Conservation (phyloP, 2,888 invertebrate genomes). For the Drosophila longiperda region DNA sequence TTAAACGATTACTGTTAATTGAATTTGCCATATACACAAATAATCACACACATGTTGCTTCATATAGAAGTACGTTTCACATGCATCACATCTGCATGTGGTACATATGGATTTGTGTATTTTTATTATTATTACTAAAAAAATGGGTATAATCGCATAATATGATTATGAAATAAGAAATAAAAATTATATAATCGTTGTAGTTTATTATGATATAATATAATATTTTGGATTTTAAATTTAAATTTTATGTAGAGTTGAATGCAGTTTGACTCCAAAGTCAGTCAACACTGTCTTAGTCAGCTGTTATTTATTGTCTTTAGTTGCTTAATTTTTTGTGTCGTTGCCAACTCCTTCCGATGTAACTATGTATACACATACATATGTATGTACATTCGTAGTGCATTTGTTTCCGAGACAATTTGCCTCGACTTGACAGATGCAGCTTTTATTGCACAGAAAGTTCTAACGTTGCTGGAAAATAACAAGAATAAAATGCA, state of each 20-base stretch:
- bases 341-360: conserved; percentile 27
- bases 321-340: conserved; percentile 15
- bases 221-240: background rate
- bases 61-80: background rate
- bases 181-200: background rate
- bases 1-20: conserved; percentile 5
- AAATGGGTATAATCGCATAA: background rate
- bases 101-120: background rate
- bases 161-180: background rate
- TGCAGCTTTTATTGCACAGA: conserved; percentile 61
- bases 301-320: background rate
- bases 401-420: conserved; percentile 18
- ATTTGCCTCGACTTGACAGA: conserved; percentile 42
- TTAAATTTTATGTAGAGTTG: background rate
- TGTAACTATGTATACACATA: conserved; percentile 2
- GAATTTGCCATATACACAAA: conserved; percentile 1
- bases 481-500: conserved; percentile 22
- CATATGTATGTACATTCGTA: conserved; percentile 1
- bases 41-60: conserved; percentile 22
- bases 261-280: background rate
- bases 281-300: background rate
- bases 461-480: conserved; percentile 28
- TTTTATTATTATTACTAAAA: background rate
- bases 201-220: background rate
- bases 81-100: background rate